Evolutionary conservation across 1,140 invertebrate genomes (phyloP), one percentile per base, ranked within the genome.

Genomic region (Drosophila hydei): DNA sequence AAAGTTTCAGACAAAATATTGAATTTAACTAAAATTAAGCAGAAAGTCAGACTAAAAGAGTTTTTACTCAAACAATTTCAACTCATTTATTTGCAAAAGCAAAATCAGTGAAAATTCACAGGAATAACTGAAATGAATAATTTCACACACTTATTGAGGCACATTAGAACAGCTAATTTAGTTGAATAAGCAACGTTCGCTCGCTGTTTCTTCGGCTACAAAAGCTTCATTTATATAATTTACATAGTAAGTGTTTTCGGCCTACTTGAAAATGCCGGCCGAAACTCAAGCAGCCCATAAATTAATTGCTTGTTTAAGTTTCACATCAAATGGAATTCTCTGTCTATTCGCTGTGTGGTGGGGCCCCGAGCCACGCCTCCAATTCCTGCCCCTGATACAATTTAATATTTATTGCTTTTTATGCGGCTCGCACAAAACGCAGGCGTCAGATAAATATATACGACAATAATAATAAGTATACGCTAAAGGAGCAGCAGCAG

Each of bases 361-460:
- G 69, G 33, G 55, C 70, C 27, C 8, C 51, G n/a, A 36, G 52
- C 27, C 64, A 60, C 70, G 63, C 64, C 27, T 27, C 6, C 71
- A 48, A 60, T 14, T 4, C 14, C 9, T 14, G 3, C 36, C 9
- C n/a, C 51, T 14, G 14, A 55, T 52, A 72, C 69, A 76, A 76
- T 76, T 76, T 76, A 76, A 76, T 76, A 76, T 76, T 76, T 76
- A 76, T 76, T 76, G 73, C 73, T 76, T 76, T 75, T 76, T 76
- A 76, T 72, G 62, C 62, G 56, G 65, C 52, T 50, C 71, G 71
- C 64, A 73, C 64, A 69, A 73, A 69, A 69, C 64, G 52, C 63
- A 72, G 73, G 73, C 73, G 69, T 76, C 45, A 76, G 68, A 72
- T 76, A 76, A 76, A 76, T 76, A 76, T 76, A 76, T 72, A 76